Conservation (phyloP, 2,797 vertebrate genomes). For the Bradypus variegatus region DNA sequence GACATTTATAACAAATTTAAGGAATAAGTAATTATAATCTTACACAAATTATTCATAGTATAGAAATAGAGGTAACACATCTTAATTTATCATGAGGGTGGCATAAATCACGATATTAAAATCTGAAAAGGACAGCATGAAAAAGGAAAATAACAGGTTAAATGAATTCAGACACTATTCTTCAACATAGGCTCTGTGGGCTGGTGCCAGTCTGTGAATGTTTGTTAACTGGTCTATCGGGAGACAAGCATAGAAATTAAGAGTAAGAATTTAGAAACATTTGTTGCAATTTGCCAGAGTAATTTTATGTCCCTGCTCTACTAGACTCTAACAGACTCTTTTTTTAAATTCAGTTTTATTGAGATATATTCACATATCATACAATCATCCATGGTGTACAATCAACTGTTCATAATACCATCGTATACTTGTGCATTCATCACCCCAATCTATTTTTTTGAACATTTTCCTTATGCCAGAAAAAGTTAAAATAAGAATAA, state of each 20-base stretch:
- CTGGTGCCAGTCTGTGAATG: not conserved
- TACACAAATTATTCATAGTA: not conserved
- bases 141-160: conserved; percentile 1
- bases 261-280: no score
- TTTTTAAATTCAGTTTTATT: no score
- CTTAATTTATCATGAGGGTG: not conserved
- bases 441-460: no score
- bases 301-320: not conserved
- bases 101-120: not conserved
- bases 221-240: not conserved
- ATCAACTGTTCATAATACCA: no score
- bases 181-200: not conserved
- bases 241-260: no score
- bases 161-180: not conserved
- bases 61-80: not conserved
- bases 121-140: not conserved
- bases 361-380: no score
- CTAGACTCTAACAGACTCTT: not conserved
- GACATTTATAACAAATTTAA: not conserved
- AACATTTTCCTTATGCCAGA: no score
- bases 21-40: not conserved
- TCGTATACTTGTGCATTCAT: no score
- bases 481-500: no score
- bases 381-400: no score
- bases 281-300: no score